Evolutionary conservation across 2,797 vertebrate genomes (phyloP).

Genomic region (Malurus leucopterus): DNA sequence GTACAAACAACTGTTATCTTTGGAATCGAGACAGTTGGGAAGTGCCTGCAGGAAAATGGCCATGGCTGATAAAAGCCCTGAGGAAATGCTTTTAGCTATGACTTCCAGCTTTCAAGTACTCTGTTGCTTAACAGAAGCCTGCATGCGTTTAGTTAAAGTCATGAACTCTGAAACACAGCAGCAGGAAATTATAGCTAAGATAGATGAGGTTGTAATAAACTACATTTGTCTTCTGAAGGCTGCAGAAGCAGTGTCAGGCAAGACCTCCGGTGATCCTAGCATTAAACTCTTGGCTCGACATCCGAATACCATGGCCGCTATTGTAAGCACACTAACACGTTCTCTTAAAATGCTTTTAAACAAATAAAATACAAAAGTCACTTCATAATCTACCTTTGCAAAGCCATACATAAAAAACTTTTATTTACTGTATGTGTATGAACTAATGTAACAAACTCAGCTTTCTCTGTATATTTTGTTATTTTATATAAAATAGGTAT

Average conservation of each 20-base stretch:
- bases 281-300: constrained; percentile 87
- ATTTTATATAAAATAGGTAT: constrained; percentile 86
- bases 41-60: constrained; percentile 89
- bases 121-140: constrained; percentile 91
- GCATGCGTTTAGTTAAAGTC: constrained; percentile 89
- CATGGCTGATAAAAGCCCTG: constrained; percentile 83
- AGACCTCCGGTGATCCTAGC: constrained; percentile 80
- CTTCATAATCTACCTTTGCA: constrained; percentile 88
- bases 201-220: constrained; percentile 86
- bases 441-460: constrained; percentile 84
- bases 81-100: constrained; percentile 90
- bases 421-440: constrained; percentile 82
- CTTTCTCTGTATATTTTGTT: constrained; percentile 94
- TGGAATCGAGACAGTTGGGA: constrained; percentile 88
- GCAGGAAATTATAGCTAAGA: constrained; percentile 84
- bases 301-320: constrained; percentile 88
- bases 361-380: constrained; percentile 83
- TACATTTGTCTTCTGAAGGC: constrained; percentile 88
- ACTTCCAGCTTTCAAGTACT: constrained; percentile 93
- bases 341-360: constrained; percentile 90
- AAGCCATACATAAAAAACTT: constrained; percentile 92
- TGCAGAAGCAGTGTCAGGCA: constrained; percentile 82
- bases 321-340: constrained; percentile 90
- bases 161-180: constrained; percentile 80
- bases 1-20: constrained; percentile 84